Evolutionary conservation across 2,888 invertebrate genomes (phyloP), one percentile per base, ranked within the genome.

Genomic region (Acholoe squamosa): DNA sequence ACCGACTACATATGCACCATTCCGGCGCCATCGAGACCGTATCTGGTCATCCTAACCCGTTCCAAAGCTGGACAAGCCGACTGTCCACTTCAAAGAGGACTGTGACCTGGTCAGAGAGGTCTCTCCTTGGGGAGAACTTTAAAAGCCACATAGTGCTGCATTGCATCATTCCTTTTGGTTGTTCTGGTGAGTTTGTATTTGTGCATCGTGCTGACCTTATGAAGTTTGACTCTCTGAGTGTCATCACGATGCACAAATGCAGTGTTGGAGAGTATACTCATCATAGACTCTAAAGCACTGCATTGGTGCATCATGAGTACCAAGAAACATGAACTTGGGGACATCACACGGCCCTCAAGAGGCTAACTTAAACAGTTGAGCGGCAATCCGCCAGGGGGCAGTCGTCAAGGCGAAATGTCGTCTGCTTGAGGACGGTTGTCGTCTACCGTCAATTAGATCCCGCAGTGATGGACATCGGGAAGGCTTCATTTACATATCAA

Each of bases 1-100:
- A 86, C 56, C 86, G 52, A 54, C 86, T 86, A 86, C 56, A 86
- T 86, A 56, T 86, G 86, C 56, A 86, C 54, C 86, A 86, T 86
- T 86, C 56, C 54, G 86, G 86, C 80, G 80, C 80, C 86, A 54
- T 28, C 43, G 3, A 16, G 31, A 14, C 56, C 14, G 54, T 86
- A 86, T 86, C 86, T 54, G 28, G 0, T 54, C 54, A 86, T 86
- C 86, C 86, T 54, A 86, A 86, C 54, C 86, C 86, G 54, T 28
- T 86, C 7, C 86, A 86, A 80, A 33, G 80, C 16, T 7, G 43
- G 12, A 1, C 33, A 34, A 19, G 43, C 34, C 43, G 80, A 43
- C 43, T 43, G 43, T 43, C 76, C 43, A 84, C 84, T 84, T 84
- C 84, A 84, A 84, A 84, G 51, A 34, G 10, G 33, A 5, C 51